Conservation (phyloP, 2,797 vertebrate species). For the Parambassis ranga region DNA sequence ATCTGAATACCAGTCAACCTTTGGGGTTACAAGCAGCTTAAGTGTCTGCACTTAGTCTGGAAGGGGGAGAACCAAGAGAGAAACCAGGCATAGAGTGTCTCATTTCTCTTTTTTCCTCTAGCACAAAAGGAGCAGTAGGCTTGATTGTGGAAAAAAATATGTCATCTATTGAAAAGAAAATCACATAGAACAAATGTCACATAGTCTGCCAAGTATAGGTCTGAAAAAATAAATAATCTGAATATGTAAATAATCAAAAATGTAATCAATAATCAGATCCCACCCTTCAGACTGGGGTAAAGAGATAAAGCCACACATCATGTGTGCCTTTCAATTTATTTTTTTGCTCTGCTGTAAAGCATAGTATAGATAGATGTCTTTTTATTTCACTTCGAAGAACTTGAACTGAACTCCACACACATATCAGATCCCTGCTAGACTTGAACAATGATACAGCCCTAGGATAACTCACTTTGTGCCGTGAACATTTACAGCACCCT, state of each 20-base stretch:
- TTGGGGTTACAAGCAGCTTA: conserved; percentile 53
- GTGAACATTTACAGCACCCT: conserved; percentile 18
- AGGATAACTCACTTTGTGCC: not conserved
- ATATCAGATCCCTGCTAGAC: conserved; percentile 17
- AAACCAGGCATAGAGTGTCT: conserved; percentile 17
- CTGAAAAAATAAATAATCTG: not conserved
- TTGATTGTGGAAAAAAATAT: conserved; percentile 7
- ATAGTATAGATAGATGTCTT: not conserved
- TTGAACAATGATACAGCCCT: not conserved
- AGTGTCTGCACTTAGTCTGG: conserved; percentile 38
- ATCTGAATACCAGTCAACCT: conserved; percentile 55
- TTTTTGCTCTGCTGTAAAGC: not conserved
- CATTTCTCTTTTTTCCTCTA: not conserved
- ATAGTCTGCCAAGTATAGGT: not conserved
- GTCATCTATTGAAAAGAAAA: no score
- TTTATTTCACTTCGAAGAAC: not conserved
- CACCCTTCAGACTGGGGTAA: no score
- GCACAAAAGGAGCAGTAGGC: not conserved
- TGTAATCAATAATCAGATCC: no score
- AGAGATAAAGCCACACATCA: not conserved
- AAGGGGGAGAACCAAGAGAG: conserved; percentile 15
- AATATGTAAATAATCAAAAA: no score
- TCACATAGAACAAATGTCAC: no score
- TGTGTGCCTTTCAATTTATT: not conserved
- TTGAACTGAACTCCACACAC: not conserved